Percentiles rank a stretch among this genome's conserved stretches.
phyloP scores from a whole-genome alignment of 2,113 vertebrate genomes.

The Globicephala melas region DNA sequence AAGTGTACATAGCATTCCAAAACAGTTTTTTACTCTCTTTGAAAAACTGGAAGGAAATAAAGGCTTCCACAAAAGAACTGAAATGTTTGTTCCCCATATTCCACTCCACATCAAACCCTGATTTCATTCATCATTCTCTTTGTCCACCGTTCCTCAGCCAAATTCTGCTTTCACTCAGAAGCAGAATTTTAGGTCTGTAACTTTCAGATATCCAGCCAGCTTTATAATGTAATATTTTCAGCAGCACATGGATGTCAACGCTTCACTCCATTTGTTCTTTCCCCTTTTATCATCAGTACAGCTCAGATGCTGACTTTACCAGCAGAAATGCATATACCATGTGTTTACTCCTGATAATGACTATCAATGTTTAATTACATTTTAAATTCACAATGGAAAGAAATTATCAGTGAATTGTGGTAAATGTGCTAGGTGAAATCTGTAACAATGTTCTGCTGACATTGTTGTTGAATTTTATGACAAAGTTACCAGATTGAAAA shows the following conservation, averaged over 20 bases:
- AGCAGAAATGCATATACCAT: conserved; percentile 13
- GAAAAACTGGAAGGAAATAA: conserved; percentile 19
- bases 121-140: conserved; percentile 49
- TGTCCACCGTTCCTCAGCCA: not conserved
- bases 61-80: not conserved
- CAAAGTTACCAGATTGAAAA: conserved; percentile 32
- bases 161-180: not conserved
- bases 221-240: conserved; percentile 42
- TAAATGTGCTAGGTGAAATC: not conserved
- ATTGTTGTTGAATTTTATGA: conserved; percentile 46
- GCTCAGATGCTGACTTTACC: conserved; percentile 22
- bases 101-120: not conserved
- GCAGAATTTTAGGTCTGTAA: conserved; percentile 23
- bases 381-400: conserved; percentile 50
- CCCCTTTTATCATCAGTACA: conserved; percentile 36
- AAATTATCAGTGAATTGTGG: conserved; percentile 53
- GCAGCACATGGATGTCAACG: conserved; percentile 26
- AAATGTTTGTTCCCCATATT: not conserved
- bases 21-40: not conserved
- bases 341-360: conserved; percentile 56
- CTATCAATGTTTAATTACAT: conserved; percentile 54
- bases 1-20: not conserved
- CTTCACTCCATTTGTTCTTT: conserved; percentile 48
- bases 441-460: conserved; percentile 4
- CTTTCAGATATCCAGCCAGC: conserved; percentile 46